Evolutionary conservation across 2,797 vertebrate genomes (phyloP).

Genomic region (Streptopelia turtur): DNA sequence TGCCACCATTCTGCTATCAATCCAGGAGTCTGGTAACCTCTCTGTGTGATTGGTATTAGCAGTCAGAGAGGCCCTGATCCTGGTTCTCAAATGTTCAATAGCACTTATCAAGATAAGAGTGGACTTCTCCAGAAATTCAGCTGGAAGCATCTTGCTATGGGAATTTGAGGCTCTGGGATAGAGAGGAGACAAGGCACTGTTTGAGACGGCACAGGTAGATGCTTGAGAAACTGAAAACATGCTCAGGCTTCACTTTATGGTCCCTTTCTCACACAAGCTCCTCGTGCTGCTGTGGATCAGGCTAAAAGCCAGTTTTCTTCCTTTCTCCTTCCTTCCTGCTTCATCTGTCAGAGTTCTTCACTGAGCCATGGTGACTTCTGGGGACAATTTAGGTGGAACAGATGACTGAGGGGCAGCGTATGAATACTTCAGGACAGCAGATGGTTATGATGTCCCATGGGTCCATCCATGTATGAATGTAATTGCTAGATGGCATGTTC

Average conservation of each 20-base stretch:
- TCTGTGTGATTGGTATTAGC: not conserved
- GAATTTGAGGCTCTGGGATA: not conserved
- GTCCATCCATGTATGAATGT: not conserved
- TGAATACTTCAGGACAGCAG: constrained; percentile 52
- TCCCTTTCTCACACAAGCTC: not conserved
- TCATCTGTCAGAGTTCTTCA: constrained; percentile 40
- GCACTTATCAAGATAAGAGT: not conserved
- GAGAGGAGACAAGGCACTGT: not conserved
- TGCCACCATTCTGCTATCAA: not conserved
- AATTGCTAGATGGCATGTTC: not conserved
- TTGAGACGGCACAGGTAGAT: not conserved
- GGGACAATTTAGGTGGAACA: constrained; percentile 31
- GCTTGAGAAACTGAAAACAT: not conserved
- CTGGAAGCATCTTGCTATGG: not conserved
- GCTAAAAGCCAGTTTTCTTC: constrained; percentile 9
- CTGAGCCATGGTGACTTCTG: constrained; percentile 20
- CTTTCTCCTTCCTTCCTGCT: constrained; percentile 3
- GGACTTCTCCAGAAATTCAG: not conserved
- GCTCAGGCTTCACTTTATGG: not conserved
- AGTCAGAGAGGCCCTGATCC: not conserved
- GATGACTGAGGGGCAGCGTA: constrained; percentile 31
- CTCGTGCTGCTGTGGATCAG: not conserved
- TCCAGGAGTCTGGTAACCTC: not conserved
- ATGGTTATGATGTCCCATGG: constrained; percentile 34
- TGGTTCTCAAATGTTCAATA: not conserved